Evolutionary conservation across 2,797 vertebrate species (phyloP), one percentile per base, ranked within the genome.

Genomic region (Acipenser transmontanus): DNA sequence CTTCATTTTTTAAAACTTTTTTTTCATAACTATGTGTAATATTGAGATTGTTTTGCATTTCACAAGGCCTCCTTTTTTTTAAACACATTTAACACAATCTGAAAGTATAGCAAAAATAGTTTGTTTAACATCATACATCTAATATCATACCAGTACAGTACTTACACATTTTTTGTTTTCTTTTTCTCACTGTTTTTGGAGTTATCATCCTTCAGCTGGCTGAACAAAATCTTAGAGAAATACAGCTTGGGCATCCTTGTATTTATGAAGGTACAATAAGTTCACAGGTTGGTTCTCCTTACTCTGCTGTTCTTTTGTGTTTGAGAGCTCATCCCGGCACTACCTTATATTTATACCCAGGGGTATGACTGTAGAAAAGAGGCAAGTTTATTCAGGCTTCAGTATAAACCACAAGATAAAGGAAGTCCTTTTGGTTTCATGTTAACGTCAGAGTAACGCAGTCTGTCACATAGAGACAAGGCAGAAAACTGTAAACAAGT

Each of bases 211-310:
- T 80, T 86, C 13, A 88, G 69, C 57, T 85, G 70, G 62, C 76
- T 70, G 51, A 82, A 75, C 6, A 71, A 62, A 11, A 82, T 74
- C 68, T 69, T 86, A 61, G 84, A 83, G 76, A 86, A 84, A 60
- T 84, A 69, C 63, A 73, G 69, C 66, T 84, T 88, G 0, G 82
- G 75, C 84, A 86, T 87, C 50, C 66, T 81, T 47, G 69, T 2
- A 4, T 1, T 51, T 2, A 47, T 49, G 34, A 52, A 50, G 9
- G 13, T 11, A 34, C 34, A 34, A 6, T 67, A 47, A n/a, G 51
- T 34, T 7, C 7, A 7, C 14, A 9, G 3, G 9, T 34, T 34
- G 4, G 34, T 34, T 34, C 34, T 34, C 4, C 62, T 2, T 17
- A 11, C 63, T 69, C 17, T 59, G 63, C 47, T 66, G 11, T 8